Base-by-base conservation (phyloP, 2,113 vertebrate genomes). In the Coregonus clupeaformis region DNA sequence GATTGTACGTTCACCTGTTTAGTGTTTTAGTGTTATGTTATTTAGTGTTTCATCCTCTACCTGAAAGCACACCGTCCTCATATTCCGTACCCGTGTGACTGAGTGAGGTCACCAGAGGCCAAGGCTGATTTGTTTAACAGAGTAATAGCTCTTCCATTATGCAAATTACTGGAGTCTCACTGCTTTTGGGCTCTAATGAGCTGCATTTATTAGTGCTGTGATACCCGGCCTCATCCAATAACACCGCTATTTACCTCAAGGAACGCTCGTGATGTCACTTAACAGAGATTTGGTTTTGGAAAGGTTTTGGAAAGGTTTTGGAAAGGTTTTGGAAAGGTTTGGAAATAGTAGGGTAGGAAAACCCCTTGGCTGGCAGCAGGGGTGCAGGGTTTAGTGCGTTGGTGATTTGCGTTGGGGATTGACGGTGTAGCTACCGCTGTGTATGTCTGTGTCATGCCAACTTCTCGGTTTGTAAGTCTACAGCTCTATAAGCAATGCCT, bases 121-220 rank as follows among this genome's bases (percentile, higher is more conserved):
- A 20, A 36, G 45, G 67, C 45, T 66, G 59, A 75, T 60, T 67
- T 67, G 77, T 70, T 60, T 69, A 47, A 20, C 22, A 22, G 60
- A 36, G 42, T 71, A 79, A 75, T 71, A 71, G 60, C 72, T 67
- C 66, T 65, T 60, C 49, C 22, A 60, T 75, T 67, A 79, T 71
- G 62, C 62, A 70, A 79, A 71, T 71, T 27, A 47, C 36, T 24
- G 25, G 16, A 63, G 29, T 71, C 68, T 75, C 68, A 27, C 77
- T 66, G 68, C 68, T 49, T 68, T 47, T 79, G 67, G 73, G 59
- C 27, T 74, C 45, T 75, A 74, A 71, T 66, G 49, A 69, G 64
- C 64, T 18, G 30, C 45, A 59, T 78, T 45, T 67, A 24, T 64
- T 64, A 47, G 66, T 55, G 13, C 52, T 55, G 11, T 55, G 52